These are phyloP conservation scores for Ormyrus rosae DNA, from an alignment of 2,888 invertebrate genomes.

Conservation along the genomic window DNA sequence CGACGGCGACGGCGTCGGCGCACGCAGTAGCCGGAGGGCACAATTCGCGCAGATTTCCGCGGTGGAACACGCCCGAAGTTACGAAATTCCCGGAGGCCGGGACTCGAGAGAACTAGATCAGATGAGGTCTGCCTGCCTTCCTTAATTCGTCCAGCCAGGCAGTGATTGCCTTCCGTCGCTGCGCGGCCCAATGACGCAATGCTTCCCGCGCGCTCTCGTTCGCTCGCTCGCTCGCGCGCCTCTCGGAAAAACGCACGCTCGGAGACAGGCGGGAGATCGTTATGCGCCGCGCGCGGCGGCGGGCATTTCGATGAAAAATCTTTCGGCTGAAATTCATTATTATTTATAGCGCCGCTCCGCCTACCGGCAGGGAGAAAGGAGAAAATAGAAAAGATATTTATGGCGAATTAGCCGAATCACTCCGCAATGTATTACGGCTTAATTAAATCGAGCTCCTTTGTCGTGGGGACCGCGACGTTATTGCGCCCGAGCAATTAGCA, in stretches of 20 bases:
- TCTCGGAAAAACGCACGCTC: not conserved
- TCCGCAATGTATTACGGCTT: not conserved
- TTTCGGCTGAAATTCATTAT: not conserved
- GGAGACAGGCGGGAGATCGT: not conserved
- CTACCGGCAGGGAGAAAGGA: not conserved
- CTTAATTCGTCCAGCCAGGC: slow-evolving; percentile 50
- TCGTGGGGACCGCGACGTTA: not conserved
- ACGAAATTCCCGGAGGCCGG: slow-evolving; percentile 51
- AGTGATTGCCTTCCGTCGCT: slow-evolving; percentile 47
- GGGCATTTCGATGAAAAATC: slow-evolving; percentile 33
- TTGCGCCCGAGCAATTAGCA: slow-evolving; percentile 15
- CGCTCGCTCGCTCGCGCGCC: not conserved
- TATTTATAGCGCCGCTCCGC: not conserved
- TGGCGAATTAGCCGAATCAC: not conserved
- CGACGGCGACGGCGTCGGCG: not conserved
- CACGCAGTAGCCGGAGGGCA: slow-evolving; percentile 33
- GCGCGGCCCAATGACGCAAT: slow-evolving; percentile 47
- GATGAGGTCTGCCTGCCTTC: slow-evolving; percentile 53
- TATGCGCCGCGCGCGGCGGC: slow-evolving; percentile 9
- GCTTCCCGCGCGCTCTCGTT: not conserved
- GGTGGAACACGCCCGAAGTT: slow-evolving; percentile 53
- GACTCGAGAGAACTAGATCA: slow-evolving; percentile 41
- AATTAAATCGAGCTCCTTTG: slow-evolving; percentile 6
- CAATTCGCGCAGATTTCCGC: slow-evolving; percentile 55
- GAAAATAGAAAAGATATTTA: slow-evolving; percentile 18